phyloP scores from a whole-genome alignment of 2,888 invertebrate genomes.

The Leucania comma region DNA sequence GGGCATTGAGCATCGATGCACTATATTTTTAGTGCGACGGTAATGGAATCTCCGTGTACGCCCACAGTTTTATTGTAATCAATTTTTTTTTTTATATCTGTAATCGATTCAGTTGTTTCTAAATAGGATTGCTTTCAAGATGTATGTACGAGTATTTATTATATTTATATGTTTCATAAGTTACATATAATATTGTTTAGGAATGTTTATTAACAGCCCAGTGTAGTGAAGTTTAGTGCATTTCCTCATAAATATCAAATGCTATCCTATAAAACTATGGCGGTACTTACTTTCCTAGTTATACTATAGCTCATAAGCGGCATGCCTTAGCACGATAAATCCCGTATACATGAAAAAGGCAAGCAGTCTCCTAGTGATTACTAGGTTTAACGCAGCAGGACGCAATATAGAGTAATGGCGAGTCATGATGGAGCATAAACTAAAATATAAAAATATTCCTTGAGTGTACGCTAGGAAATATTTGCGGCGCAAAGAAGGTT shows the following conservation, averaged over 20 bases:
- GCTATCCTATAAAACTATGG: background rate
- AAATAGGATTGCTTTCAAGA: too few species aligned
- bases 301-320: constrained; percentile 14
- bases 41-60: too few species aligned
- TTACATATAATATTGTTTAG: too few species aligned
- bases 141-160: too few species aligned
- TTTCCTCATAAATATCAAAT: background rate
- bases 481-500: constrained; percentile 35
- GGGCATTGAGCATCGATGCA: too few species aligned
- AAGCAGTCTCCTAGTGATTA: constrained; percentile 38
- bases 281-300: background rate
- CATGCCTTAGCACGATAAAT: constrained; percentile 45
- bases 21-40: too few species aligned
- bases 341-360: constrained; percentile 56
- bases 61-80: too few species aligned
- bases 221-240: background rate
- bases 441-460: constrained; percentile 49
- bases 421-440: constrained; percentile 55
- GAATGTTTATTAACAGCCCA: background rate
- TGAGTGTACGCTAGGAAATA: constrained; percentile 29
- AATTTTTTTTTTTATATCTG: too few species aligned
- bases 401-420: constrained; percentile 56
- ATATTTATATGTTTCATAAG: too few species aligned
- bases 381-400: constrained; percentile 54
- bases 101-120: too few species aligned